Evolutionary conservation across 2,888 invertebrate genomes (phyloP).

Genomic region (Lycocerus yunnanus): DNA sequence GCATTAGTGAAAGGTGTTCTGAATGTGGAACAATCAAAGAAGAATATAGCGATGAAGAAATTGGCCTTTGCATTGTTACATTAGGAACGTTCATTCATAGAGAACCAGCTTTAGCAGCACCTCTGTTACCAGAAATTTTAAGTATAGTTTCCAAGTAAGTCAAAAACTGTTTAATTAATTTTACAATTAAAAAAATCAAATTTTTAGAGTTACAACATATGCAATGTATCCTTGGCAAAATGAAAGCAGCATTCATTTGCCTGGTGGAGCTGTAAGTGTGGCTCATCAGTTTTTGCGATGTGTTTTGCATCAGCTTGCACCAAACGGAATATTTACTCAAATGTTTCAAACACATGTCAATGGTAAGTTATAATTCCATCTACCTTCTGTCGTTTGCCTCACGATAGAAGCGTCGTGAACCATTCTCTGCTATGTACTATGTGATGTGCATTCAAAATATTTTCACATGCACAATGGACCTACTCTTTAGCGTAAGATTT

Average conservation of each 20-base stretch:
- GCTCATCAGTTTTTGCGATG: constrained; percentile 97
- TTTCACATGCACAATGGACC: too few relatives aligned
- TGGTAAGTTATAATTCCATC: constrained; percentile 66
- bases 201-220: constrained; percentile 70
- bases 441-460: too few relatives aligned
- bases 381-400: too few relatives aligned
- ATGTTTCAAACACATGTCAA: constrained; percentile 90
- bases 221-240: constrained; percentile 88
- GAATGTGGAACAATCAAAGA: constrained; percentile 90
- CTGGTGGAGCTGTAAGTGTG: constrained; percentile 93
- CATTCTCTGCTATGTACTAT: too few relatives aligned
- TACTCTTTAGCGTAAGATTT: too few relatives aligned
- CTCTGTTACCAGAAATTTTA: constrained; percentile 88
- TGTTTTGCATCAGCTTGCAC: constrained; percentile 93
- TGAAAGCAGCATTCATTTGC: constrained; percentile 84
- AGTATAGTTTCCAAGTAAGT: constrained; percentile 83
- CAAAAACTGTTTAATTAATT: background rate
- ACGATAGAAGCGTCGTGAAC: too few relatives aligned
- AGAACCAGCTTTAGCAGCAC: constrained; percentile 94
- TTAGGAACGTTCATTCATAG: constrained; percentile 95
- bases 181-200: background rate
- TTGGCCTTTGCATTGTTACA: constrained; percentile 91
- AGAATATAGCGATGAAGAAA: constrained; percentile 95
- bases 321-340: constrained; percentile 95
- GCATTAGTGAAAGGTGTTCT: constrained; percentile 75